Evolutionary conservation across 2,797 vertebrate genomes (phyloP).

Genomic region (Brotula barbata): DNA sequence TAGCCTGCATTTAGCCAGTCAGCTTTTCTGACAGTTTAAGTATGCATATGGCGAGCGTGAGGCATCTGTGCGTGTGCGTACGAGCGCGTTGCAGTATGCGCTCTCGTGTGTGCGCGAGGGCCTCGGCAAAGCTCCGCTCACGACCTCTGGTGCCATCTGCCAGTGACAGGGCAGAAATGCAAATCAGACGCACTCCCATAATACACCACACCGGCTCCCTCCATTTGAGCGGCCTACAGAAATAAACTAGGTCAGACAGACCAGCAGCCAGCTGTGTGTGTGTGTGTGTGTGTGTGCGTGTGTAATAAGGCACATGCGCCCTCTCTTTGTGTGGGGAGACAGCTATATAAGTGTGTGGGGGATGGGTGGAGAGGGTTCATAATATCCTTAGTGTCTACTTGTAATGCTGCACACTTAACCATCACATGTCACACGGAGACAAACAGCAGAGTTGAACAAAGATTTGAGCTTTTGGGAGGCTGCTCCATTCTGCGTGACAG

Average conservation of each 20-base stretch:
- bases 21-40: constrained; percentile 2
- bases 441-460: constrained; percentile 36
- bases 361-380: constrained; percentile 59
- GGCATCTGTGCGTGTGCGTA: constrained; percentile 4
- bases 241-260: constrained; percentile 80
- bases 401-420: constrained; percentile 50
- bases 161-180: constrained; percentile 80
- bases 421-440: constrained; percentile 49
- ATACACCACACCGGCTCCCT: constrained; percentile 64
- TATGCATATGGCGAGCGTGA: constrained; percentile 8
- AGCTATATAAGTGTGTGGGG: constrained; percentile 62
- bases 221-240: constrained; percentile 76
- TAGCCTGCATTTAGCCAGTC: constrained; percentile 7
- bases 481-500: constrained; percentile 50
- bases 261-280: constrained; percentile 70
- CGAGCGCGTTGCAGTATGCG: background rate
- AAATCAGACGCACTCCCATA: constrained; percentile 75
- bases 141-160: constrained; percentile 82
- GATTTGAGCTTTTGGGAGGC: constrained; percentile 43
- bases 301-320: constrained; percentile 70
- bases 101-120: constrained; percentile 23
- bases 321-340: constrained; percentile 75
- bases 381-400: constrained; percentile 59
- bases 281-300: constrained; percentile 57
- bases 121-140: constrained; percentile 51